Evolutionary conservation across 2,797 vertebrate species (phyloP).

Genomic region (Molossus molossus): DNA sequence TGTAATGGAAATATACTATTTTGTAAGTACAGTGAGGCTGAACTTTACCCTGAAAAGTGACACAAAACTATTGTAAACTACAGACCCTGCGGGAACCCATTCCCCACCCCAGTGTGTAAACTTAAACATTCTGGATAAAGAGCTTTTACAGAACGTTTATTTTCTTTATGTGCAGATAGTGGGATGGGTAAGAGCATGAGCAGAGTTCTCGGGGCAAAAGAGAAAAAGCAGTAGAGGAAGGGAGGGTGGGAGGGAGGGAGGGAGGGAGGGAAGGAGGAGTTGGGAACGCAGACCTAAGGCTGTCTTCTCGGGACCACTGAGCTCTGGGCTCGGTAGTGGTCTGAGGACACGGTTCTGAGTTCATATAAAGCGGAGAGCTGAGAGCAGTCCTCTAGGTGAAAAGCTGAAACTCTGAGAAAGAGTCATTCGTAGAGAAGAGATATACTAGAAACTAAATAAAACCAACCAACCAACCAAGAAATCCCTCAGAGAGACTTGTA

Average conservation of each 20-base stretch:
- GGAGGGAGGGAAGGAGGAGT: not conserved
- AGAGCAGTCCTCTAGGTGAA: not conserved
- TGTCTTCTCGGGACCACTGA: not conserved
- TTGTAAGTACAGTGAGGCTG: not conserved
- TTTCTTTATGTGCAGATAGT: not conserved
- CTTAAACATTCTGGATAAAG: not conserved
- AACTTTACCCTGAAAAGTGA: constrained; percentile 7
- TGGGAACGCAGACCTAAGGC: not conserved
- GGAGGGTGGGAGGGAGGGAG: too few relatives aligned
- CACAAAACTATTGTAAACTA: not conserved
- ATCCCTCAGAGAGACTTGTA: not conserved
- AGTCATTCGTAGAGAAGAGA: not conserved
- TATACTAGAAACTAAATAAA: constrained; percentile 21
- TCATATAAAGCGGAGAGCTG: not conserved
- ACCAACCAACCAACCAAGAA: not conserved
- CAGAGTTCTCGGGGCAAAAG: not conserved
- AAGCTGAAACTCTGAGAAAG: not conserved
- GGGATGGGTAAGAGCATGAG: not conserved
- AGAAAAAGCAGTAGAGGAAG: not conserved
- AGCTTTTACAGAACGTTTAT: not conserved
- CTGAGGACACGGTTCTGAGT: not conserved
- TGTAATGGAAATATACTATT: not conserved
- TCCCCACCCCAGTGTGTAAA: not conserved
- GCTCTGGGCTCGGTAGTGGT: not conserved
- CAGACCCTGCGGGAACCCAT: not conserved